Percentiles rank a stretch among this genome's conserved stretches.
These are phyloP conservation scores for Diachasmimorpha longicaudata DNA, from an alignment of 1,140 invertebrate genomes.

Conservation along the genomic window DNA sequence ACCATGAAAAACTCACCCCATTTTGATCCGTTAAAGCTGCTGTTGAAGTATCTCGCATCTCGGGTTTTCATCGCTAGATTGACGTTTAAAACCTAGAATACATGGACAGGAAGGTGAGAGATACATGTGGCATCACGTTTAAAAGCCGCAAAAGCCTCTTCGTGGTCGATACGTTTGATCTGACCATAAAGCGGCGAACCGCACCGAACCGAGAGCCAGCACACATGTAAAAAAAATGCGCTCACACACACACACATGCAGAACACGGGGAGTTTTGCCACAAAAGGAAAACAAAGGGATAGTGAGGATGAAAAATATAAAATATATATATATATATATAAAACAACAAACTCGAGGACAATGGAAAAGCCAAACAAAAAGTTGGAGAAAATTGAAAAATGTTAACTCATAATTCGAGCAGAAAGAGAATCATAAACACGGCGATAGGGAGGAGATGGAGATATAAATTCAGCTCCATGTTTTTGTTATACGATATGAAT, in stretches of 20 bases:
- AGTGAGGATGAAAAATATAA: not conserved
- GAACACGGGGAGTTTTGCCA: not conserved
- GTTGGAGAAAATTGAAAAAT: not conserved
- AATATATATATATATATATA: not conserved
- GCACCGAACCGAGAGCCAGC: slow-evolving; percentile 30
- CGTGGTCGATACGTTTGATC: slow-evolving; percentile 54
- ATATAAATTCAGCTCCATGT: not conserved
- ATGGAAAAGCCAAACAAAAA: not conserved
- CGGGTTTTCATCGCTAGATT: not conserved
- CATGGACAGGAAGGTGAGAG: not conserved
- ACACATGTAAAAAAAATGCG: not conserved
- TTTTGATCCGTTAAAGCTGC: not conserved
- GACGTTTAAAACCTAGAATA: not conserved
- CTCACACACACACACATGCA: not conserved
- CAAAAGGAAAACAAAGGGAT: not conserved
- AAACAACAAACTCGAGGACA: not conserved
- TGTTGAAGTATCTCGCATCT: not conserved
- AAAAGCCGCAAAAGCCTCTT: slow-evolving; percentile 45
- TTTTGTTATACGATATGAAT: not conserved
- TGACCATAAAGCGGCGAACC: slow-evolving; percentile 35
- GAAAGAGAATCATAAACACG: not conserved
- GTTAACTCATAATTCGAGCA: not conserved
- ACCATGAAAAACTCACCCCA: not conserved
- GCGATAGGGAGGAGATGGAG: not conserved
- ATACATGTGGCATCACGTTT: slow-evolving; percentile 10